Conservation (phyloP, 2,797 vertebrate species). For the Mionectes olivaceus region DNA sequence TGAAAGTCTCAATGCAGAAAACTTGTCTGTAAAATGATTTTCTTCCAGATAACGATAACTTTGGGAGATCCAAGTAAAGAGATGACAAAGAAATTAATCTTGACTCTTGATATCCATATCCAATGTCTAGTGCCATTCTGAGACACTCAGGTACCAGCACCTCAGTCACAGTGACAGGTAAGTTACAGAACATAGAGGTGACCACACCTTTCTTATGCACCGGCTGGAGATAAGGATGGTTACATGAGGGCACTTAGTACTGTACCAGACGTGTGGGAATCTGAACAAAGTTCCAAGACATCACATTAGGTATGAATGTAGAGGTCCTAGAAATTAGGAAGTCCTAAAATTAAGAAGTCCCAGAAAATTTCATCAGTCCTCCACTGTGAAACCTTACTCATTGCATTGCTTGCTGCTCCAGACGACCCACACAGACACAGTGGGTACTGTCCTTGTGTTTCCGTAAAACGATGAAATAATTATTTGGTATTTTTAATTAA, state of each 20-base stretch:
- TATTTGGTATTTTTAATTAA: conserved; percentile 6
- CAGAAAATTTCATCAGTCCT: background rate
- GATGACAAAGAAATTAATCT: background rate
- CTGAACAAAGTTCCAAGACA: background rate
- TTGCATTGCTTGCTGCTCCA: background rate
- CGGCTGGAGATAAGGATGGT: background rate
- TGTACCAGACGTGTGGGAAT: background rate
- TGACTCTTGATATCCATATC: background rate
- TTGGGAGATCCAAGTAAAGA: background rate
- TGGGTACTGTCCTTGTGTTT: background rate
- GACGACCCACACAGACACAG: background rate
- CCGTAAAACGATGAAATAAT: background rate
- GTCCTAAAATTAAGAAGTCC: background rate
- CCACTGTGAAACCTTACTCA: background rate
- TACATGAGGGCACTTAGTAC: background rate
- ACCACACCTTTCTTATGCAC: background rate
- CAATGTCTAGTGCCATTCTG: background rate
- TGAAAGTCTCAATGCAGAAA: background rate
- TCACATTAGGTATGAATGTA: background rate
- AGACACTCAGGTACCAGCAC: background rate
- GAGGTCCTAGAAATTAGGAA: background rate
- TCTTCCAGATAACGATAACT: background rate
- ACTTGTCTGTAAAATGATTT: background rate
- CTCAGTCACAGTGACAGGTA: background rate
- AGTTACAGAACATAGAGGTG: background rate